Conservation (phyloP, 1,140 invertebrate genomes). For the Bombus picipes region DNA sequence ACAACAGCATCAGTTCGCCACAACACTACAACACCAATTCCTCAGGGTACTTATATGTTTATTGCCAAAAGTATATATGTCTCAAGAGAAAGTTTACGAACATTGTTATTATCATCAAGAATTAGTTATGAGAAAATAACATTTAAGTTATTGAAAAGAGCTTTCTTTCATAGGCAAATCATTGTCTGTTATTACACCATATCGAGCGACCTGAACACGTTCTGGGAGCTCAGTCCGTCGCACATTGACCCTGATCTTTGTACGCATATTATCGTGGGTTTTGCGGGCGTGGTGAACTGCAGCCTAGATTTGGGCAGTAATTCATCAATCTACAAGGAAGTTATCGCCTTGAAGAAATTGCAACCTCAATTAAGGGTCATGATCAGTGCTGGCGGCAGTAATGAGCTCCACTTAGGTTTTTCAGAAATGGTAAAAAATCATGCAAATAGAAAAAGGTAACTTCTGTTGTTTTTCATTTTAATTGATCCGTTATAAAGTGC, state of each 20-base stretch:
- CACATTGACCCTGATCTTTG: conserved; percentile 88
- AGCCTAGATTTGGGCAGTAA: conserved; percentile 81
- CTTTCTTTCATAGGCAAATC: conserved; percentile 56
- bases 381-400: conserved; percentile 89
- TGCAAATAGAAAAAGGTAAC: conserved; percentile 85
- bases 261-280: conserved; percentile 91
- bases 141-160: neutral
- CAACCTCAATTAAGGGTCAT: conserved; percentile 90
- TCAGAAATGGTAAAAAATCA: conserved; percentile 87
- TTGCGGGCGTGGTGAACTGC: conserved; percentile 87
- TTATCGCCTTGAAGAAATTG: conserved; percentile 85
- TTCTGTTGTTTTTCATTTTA: neutral
- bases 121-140: neutral
- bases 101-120: neutral
- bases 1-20: conserved; percentile 57
- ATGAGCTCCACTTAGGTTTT: conserved; percentile 85
- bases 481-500: conserved; percentile 1
- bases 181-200: conserved; percentile 86
- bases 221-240: conserved; percentile 81
- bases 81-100: neutral
- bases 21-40: conserved; percentile 40
- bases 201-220: conserved; percentile 73
- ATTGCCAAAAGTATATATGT: neutral
- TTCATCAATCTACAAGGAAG: conserved; percentile 81
- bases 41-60: conserved; percentile 45